Evolutionary conservation across 2,113 vertebrate genomes (phyloP), one percentile per base, ranked within the genome.

Genomic region (Brachirus orientalis): DNA sequence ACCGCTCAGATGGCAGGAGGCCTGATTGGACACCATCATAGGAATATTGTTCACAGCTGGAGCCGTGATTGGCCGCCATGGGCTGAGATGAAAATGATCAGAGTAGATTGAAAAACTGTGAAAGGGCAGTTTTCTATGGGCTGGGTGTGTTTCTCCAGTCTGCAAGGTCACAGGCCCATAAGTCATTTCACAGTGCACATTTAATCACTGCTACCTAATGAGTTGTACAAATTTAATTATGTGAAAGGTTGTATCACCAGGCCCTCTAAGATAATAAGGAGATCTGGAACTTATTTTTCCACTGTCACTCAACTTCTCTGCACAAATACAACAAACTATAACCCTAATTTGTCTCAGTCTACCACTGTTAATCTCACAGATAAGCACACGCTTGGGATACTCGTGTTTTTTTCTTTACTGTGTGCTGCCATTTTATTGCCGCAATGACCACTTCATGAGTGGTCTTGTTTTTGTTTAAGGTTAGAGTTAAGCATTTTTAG

Each of bases 1-100:
- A 8, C 61, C 22, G 55, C 58, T 69, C 73, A 57, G 52, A 71
- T 82, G 83, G 75, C 64, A 44, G 80, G n/a, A 52, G 64, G 35
- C 63, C 55, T 85, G 86, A 84, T 85, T 88, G 84, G 84, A 80
- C 67, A 19, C 70, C 59, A 60, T 35, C 73, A 40, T 57, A 64
- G 82, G 80, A 82, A 67, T 61, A 65, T 36, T 28, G 40, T 41
- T 71, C 52, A 18, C 69, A 61, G 69, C 65, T 58, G 57, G 53
- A 47, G 65, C 37, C 0, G 2, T 50, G 58, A 63, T 54, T 57
- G 63, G 48, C 50, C 14, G 36, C 65, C 37, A 8, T 35, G 12
- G 40, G 69, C 61, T 78, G 51, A 33, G 63, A 71, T 54, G 70
- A 63, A 68, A 80, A 78, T 63, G 28, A 88, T 79, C 77, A 48